Evolutionary conservation across 1,140 invertebrate species (phyloP).

Genomic region (Calosoma granatense): DNA sequence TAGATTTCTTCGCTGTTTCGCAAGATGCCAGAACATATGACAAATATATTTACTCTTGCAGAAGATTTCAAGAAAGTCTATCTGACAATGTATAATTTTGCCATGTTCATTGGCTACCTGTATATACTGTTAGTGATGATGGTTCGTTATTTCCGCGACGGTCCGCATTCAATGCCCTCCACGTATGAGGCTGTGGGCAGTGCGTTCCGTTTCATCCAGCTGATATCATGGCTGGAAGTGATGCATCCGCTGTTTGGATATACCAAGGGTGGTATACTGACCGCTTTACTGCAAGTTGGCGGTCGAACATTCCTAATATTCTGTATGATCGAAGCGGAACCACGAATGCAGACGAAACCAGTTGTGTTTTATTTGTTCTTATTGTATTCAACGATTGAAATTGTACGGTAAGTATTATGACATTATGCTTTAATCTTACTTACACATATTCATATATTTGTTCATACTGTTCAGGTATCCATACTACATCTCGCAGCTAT

Average conservation of each 20-base stretch:
- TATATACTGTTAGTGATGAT: slow-evolving; percentile 67
- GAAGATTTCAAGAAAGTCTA: slow-evolving; percentile 78
- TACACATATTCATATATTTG: background rate
- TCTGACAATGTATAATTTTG: slow-evolving; percentile 81
- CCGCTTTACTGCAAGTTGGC: slow-evolving; percentile 59
- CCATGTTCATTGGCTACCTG: slow-evolving; percentile 79
- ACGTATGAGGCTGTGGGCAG: slow-evolving; percentile 68
- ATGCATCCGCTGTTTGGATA: slow-evolving; percentile 84
- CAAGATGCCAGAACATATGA: too few relatives aligned
- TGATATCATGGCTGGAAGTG: slow-evolving; percentile 78
- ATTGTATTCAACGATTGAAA: slow-evolving; percentile 70
- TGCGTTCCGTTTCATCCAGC: slow-evolving; percentile 71
- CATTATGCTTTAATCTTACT: slow-evolving; percentile 12
- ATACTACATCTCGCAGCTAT: slow-evolving; percentile 75
- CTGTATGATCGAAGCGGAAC: slow-evolving; percentile 71
- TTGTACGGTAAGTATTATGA: slow-evolving; percentile 57
- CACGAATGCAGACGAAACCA: slow-evolving; percentile 75
- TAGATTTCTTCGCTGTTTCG: too few relatives aligned
- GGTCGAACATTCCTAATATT: slow-evolving; percentile 76
- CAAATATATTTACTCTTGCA: slow-evolving; percentile 37
- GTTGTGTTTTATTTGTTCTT: slow-evolving; percentile 80
- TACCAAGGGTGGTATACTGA: slow-evolving; percentile 58
- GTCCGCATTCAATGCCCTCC: slow-evolving; percentile 57
- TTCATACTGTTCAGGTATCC: slow-evolving; percentile 60
- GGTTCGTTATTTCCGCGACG: slow-evolving; percentile 64